Conservation (phyloP, 2,113 vertebrate genomes). For the Podarcis cretensis region DNA sequence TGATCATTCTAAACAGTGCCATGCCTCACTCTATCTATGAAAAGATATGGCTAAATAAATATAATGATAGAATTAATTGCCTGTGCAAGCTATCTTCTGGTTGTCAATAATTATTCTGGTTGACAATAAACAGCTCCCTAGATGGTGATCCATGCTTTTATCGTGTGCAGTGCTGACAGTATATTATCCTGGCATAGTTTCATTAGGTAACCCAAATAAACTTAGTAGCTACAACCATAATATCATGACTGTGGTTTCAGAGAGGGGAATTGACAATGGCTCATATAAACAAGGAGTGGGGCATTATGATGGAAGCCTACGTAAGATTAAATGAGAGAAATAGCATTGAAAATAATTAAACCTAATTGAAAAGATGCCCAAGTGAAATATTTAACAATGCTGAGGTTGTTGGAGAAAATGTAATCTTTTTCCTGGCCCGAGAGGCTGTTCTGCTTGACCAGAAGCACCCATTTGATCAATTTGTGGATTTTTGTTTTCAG, state of each 20-base stretch:
- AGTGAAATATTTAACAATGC: conserved; percentile 15
- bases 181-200: neutral
- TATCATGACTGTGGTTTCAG: neutral
- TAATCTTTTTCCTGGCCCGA: neutral
- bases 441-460: neutral
- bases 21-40: neutral
- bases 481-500: neutral
- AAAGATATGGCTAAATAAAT: neutral
- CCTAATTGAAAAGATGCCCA: conserved; percentile 14
- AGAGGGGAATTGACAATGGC: neutral
- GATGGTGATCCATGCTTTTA: neutral
- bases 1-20: neutral
- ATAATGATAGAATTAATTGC: neutral
- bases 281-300: neutral
- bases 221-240: neutral
- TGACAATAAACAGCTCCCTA: neutral
- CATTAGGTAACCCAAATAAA: neutral
- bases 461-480: neutral
- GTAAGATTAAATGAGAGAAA: neutral
- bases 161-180: neutral
- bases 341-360: neutral
- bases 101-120: neutral
- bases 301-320: neutral
- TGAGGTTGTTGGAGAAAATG: conserved; percentile 2
- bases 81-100: neutral